Base-by-base conservation (phyloP, 1,140 invertebrate genomes). In the Hycleus cichorii region DNA sequence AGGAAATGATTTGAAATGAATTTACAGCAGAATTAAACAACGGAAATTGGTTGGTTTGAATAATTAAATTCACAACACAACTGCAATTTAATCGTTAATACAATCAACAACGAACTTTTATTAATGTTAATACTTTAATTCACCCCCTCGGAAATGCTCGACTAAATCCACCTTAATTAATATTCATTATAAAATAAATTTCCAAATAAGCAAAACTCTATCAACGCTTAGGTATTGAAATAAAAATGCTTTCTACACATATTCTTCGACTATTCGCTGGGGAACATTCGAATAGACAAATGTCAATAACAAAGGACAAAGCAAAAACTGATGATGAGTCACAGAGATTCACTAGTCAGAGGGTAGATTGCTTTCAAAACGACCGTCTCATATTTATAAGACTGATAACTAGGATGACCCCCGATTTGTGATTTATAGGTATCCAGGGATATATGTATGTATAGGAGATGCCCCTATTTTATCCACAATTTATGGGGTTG, bases 341-440 rank as follows among this genome's bases (percentile, higher is more conserved):
- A 64, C 44, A 56, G 49, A 64, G 51, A 64, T 59, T 9, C 25
- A 8, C 47, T 18, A 18, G 32, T 32, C 7, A 7, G 45, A 50
- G 42, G 12, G 39, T 40, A 64, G 60, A 62, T 58, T 56, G 63
- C 49, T 51, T 62, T 64, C 53, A 57, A 52, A 46, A 32, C 32
- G 60, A 53, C 47, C 49, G 49, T 44, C 50, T 59, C 47, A 62
- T 64, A 64, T 62, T 59, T 64, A 62, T 55, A 62, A 57, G 57
- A 53, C 56, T 54, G 63, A 64, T 64, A 64, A 62, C 63, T 59
- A 54, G 57, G 52, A 59, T 64, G 59, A 59, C 59, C 63, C 59
- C 63, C 59, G 63, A 64, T 62, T 47, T 56, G 52, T 64, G 63
- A 64, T 64, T 64, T 64, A 64, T 60, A 48, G 46, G 25, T 27